Evolutionary conservation across 1,140 invertebrate genomes (phyloP).

Genomic region (Archivesica marissinica): DNA sequence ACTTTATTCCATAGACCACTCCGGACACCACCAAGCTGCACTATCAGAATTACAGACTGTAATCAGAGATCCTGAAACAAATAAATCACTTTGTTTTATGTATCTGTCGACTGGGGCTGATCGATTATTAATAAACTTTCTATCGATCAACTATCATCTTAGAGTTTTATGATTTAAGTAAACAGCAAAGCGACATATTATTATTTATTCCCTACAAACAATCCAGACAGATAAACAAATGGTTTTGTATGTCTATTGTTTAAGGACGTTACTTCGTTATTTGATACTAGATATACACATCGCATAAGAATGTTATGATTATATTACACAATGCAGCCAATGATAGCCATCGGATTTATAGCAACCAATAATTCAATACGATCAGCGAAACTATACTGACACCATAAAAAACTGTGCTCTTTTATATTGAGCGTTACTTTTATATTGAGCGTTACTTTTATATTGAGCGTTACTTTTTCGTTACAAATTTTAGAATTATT

Average conservation of each 20-base stretch:
- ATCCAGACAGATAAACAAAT: conserved; percentile 23
- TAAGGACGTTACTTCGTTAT: background rate
- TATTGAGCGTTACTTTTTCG: no score
- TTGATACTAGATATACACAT: background rate
- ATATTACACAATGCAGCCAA: background rate
- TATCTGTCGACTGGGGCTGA: conserved; percentile 18
- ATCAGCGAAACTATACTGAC: no score
- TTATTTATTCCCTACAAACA: conserved; percentile 38
- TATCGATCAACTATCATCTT: conserved; percentile 39
- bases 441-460: no score
- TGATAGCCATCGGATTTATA: background rate
- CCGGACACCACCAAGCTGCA: background rate
- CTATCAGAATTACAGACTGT: conserved; percentile 17
- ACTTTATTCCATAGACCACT: conserved; percentile 7
- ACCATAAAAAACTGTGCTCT: no score
- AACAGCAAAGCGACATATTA: conserved; percentile 24
- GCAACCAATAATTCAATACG: no score
- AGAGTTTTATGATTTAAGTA: conserved; percentile 35
- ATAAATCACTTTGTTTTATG: conserved; percentile 60
- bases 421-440: no score
- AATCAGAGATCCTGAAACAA: conserved; percentile 25
- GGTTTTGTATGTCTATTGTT: conserved; percentile 22
- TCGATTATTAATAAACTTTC: conserved; percentile 42
- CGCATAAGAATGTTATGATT: conserved; percentile 18
- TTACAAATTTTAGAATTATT: no score